A percentile compares a stretch with the other conserved stretches of the same genome.
phyloP scores from a whole-genome alignment of 2,888 invertebrate genomes.

The Volucella inanis region DNA sequence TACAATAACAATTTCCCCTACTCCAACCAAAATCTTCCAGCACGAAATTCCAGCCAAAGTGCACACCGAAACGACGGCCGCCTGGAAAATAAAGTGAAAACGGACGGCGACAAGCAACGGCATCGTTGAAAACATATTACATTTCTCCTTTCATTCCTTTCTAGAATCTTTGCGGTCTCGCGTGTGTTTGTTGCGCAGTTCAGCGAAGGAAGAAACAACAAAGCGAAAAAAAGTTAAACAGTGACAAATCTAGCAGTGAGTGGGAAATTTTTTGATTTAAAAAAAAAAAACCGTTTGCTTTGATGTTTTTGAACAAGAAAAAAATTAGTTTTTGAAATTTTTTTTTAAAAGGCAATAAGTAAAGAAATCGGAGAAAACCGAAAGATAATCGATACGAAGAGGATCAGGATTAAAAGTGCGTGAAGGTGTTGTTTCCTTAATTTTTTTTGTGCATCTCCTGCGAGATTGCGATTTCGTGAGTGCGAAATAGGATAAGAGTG shows the following conservation, averaged over 20 bases:
- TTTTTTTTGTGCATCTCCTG: too few relatives aligned
- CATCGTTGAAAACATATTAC: slow-evolving; percentile 65
- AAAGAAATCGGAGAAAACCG: not conserved
- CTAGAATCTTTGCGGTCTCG: slow-evolving; percentile 65
- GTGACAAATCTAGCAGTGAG: slow-evolving; percentile 30
- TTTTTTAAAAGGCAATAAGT: slow-evolving; percentile 18
- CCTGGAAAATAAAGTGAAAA: slow-evolving; percentile 47
- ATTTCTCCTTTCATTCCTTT: slow-evolving; percentile 71
- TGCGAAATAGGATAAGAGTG: slow-evolving; percentile 5
- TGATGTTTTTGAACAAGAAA: not conserved
- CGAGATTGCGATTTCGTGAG: slow-evolving; percentile 4
- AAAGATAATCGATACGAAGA: too few relatives aligned
- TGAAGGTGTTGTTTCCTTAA: too few relatives aligned
- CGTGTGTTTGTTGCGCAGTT: slow-evolving; percentile 47
- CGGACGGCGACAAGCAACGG: slow-evolving; percentile 47
- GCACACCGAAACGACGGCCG: slow-evolving; percentile 24
- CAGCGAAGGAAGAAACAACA: not conserved
- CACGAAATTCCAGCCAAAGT: slow-evolving; percentile 36
- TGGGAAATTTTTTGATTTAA: slow-evolving; percentile 19
- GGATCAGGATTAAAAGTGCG: too few relatives aligned
- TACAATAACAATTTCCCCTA: slow-evolving; percentile 34
- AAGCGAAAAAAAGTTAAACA: slow-evolving; percentile 2
- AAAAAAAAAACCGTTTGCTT: slow-evolving; percentile 10
- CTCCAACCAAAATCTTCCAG: slow-evolving; percentile 26
- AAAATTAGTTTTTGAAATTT: slow-evolving; percentile 2